Evolutionary conservation across 1,140 invertebrate species (phyloP).

Genomic region (Xylocopa sonorina): DNA sequence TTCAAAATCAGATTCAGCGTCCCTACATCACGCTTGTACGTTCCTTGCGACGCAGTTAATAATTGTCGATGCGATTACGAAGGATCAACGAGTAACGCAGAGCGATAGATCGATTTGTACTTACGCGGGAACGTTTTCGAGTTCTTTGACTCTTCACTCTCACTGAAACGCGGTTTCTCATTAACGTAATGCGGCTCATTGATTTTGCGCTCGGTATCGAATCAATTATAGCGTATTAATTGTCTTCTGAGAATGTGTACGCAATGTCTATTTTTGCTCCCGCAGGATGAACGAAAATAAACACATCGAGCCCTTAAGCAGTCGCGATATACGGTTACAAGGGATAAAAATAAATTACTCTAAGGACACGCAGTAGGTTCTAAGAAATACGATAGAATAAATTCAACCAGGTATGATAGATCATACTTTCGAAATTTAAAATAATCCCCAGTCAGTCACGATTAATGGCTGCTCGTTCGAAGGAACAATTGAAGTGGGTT

Average conservation of each 20-base stretch:
- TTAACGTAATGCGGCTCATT: conserved; percentile 37
- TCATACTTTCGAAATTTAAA: too few species aligned
- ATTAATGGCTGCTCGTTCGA: too few species aligned
- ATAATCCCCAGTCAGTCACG: too few species aligned
- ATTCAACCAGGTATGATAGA: too few species aligned
- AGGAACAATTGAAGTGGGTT: too few species aligned
- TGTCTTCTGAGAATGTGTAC: conserved; percentile 21
- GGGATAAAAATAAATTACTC: background rate
- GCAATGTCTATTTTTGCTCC: background rate
- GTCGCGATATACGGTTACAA: background rate
- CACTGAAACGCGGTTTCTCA: conserved; percentile 4
- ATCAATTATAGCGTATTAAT: conserved; percentile 32
- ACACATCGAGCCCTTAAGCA: conserved; percentile 5
- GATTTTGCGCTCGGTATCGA: conserved; percentile 7
- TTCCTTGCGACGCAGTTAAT: too few species aligned
- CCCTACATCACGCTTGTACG: too few species aligned
- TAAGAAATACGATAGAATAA: too few species aligned
- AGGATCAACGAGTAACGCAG: background rate
- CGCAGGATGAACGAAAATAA: conserved; percentile 6
- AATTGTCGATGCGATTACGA: background rate
- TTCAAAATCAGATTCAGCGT: too few species aligned
- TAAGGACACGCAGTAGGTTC: too few species aligned
- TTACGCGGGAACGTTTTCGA: background rate
- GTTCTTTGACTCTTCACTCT: conserved; percentile 10
- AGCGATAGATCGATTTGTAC: background rate